These are phyloP conservation scores for Lordiphosa collinella DNA, from an alignment of 1,140 invertebrate species.

Conservation along the genomic window DNA sequence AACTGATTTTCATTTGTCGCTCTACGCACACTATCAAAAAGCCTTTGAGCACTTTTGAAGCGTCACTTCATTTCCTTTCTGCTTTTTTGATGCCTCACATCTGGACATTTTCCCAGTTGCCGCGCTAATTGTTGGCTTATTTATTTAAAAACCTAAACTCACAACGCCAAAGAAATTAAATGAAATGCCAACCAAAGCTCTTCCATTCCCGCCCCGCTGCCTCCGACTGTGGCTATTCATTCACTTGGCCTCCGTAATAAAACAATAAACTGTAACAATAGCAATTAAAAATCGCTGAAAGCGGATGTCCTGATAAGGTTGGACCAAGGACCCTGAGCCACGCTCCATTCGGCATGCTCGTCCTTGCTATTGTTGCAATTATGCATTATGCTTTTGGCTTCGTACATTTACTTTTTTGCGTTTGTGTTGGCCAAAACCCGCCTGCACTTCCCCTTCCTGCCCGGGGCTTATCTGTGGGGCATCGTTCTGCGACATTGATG, in stretches of 20 bases:
- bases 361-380: constrained; percentile 72
- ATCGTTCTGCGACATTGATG: constrained; percentile 34
- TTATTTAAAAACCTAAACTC: constrained; percentile 49
- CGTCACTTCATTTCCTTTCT: not conserved
- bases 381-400: constrained; percentile 58
- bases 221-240: constrained; percentile 59
- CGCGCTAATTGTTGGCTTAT: constrained; percentile 65
- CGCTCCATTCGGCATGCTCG: constrained; percentile 33
- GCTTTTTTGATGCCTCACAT: not conserved
- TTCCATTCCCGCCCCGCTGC: constrained; percentile 1
- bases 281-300: constrained; percentile 76
- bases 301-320: constrained; percentile 74
- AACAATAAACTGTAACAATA: constrained; percentile 76
- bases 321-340: constrained; percentile 32
- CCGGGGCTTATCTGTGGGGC: too few species aligned
- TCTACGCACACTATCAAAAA: too few species aligned
- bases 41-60: too few species aligned
- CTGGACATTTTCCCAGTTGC: constrained; percentile 1
- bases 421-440: constrained; percentile 9
- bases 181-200: constrained; percentile 38
- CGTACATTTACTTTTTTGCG: constrained; percentile 5
- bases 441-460: too few species aligned
- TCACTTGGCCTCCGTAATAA: constrained; percentile 74
- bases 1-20: too few species aligned
- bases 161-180: constrained; percentile 48